phyloP scores from a whole-genome alignment of 2,797 vertebrate species.

The Eidolon dupreanum region DNA sequence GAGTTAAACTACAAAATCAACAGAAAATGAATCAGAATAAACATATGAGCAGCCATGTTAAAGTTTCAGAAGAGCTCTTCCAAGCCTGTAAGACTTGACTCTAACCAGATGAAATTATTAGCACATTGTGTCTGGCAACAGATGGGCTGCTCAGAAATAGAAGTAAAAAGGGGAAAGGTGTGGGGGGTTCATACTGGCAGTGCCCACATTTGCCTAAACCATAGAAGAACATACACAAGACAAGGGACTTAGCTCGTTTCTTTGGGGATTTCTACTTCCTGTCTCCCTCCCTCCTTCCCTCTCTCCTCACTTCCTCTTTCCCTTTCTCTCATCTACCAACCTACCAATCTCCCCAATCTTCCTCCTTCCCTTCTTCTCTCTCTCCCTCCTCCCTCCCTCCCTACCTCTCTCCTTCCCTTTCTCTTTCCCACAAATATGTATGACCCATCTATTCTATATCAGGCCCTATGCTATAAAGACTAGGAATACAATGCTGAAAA shows the following conservation, averaged over 20 bases:
- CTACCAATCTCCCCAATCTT: no score
- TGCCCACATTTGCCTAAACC: not conserved
- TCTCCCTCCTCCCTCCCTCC: not conserved
- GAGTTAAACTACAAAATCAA: slow-evolving; percentile 9
- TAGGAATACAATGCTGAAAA: not conserved
- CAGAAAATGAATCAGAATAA: slow-evolving; percentile 31
- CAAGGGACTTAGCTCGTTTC: not conserved
- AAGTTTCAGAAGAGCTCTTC: not conserved
- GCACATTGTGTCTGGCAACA: not conserved
- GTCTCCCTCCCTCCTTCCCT: not conserved
- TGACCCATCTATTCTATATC: not conserved
- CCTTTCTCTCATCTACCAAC: not conserved
- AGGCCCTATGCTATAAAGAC: not conserved
- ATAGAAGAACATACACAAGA: not conserved
- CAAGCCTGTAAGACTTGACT: not conserved
- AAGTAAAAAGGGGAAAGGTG: not conserved
- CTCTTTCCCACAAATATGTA: not conserved
- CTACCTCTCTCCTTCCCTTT: not conserved
- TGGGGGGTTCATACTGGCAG: not conserved
- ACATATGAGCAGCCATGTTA: not conserved
- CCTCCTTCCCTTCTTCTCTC: not conserved
- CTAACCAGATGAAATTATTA: not conserved
- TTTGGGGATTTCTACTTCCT: not conserved
- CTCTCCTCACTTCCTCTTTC: not conserved
- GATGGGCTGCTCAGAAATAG: not conserved